A percentile compares a stretch with the other conserved stretches of the same genome.
Conservation (phyloP, 2,113 vertebrate genomes). For the Crocuta crocuta region DNA sequence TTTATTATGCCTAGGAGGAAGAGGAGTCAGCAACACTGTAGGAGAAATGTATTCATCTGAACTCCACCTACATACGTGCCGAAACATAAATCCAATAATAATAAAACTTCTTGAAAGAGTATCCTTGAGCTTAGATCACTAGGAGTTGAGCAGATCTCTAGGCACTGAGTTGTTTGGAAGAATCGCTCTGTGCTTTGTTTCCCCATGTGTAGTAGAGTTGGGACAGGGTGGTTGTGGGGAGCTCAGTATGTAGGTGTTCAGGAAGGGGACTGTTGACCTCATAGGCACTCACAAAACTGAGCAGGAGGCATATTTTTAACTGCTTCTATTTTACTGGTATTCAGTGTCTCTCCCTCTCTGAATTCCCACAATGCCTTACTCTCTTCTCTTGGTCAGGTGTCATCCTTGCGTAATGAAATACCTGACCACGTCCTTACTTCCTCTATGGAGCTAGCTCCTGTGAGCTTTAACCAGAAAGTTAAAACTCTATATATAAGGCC, state of each 20-base stretch:
- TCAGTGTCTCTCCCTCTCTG: neutral
- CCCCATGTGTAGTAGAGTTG: neutral
- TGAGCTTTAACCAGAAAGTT: neutral
- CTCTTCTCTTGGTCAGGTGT: neutral
- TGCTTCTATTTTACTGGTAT: neutral
- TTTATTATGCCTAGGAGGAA: neutral
- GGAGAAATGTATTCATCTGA: neutral
- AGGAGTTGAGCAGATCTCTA: neutral
- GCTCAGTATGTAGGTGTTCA: neutral
- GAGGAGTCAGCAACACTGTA: neutral
- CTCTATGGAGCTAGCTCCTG: neutral
- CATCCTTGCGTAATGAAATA: neutral
- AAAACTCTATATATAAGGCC: neutral
- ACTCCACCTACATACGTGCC: neutral
- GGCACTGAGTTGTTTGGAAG: neutral
- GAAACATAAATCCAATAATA: neutral
- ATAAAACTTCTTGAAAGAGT: neutral
- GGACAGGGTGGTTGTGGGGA: neutral
- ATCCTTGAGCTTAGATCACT: slow-evolving; percentile 6
- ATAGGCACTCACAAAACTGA: neutral
- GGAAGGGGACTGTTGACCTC: neutral
- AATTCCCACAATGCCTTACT: neutral
- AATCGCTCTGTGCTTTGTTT: neutral
- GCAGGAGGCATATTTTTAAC: neutral
- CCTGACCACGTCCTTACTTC: neutral